These are phyloP conservation scores for Meiosimyza decipiens DNA, from an alignment of 2,888 invertebrate genomes.

Conservation along the genomic window DNA sequence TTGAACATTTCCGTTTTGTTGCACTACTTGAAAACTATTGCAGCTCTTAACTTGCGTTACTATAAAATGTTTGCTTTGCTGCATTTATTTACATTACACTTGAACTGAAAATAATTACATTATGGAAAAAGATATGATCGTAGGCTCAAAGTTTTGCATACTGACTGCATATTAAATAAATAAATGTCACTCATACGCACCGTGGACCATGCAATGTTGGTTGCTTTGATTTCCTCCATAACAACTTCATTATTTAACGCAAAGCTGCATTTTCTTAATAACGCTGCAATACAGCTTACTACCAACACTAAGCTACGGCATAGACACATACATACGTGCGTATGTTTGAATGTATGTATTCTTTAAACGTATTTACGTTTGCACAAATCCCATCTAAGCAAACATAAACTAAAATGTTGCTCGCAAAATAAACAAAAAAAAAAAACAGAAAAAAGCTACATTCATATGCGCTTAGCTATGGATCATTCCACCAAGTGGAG, in stretches of 20 bases:
- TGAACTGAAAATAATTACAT: slow-evolving; percentile 19
- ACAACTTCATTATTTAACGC: too few species aligned
- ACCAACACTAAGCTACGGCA: neutral
- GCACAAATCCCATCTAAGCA: too few species aligned
- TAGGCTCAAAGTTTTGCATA: neutral
- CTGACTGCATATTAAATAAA: slow-evolving; percentile 24
- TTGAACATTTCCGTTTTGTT: neutral
- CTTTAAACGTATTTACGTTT: slow-evolving; percentile 1
- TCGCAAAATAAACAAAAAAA: too few species aligned
- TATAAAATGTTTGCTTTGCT: neutral
- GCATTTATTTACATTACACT: slow-evolving; percentile 20
- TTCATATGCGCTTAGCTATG: too few species aligned
- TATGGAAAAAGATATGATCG: slow-evolving; percentile 17
- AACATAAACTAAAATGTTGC: too few species aligned
- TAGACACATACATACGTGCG: neutral
- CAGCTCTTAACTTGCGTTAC: too few species aligned
- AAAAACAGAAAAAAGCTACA: too few species aligned
- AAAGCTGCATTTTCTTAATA: too few species aligned
- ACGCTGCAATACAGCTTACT: too few species aligned
- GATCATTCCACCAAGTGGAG: too few species aligned
- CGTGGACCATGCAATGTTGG: slow-evolving; percentile 33
- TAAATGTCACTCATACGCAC: slow-evolving; percentile 38
- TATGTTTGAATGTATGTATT: neutral
- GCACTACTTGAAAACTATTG: neutral
- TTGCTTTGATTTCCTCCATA: too few species aligned